Percentiles rank a stretch among this genome's conserved stretches.
Conservation (phyloP, 2,888 invertebrate genomes). For the Blera fallax region DNA sequence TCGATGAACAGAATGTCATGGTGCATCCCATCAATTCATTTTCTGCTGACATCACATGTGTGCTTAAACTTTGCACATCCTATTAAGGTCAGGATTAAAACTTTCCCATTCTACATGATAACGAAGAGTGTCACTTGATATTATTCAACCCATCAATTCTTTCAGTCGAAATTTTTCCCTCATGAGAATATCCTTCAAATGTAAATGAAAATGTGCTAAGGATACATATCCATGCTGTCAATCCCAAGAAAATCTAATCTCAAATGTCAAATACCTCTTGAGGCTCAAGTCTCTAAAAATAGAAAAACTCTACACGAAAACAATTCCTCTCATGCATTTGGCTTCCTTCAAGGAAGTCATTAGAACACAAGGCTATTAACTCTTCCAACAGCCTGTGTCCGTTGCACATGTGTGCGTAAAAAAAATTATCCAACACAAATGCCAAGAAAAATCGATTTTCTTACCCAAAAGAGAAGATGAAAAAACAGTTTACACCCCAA, state of each 20-base stretch:
- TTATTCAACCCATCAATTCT: background rate
- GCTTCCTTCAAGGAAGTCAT: conserved; percentile 50
- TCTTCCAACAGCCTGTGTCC: conserved; percentile 18
- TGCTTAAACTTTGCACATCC: background rate
- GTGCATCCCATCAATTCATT: background rate
- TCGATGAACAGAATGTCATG: background rate
- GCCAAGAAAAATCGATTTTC: conserved; percentile 60
- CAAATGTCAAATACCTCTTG: background rate
- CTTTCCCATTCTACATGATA: background rate
- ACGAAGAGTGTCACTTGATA: conserved; percentile 14
- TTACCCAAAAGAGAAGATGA: background rate
- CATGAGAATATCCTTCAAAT: background rate
- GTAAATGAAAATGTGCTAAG: background rate
- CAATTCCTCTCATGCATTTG: conserved; percentile 15
- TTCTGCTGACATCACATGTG: background rate
- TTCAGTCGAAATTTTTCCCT: background rate
- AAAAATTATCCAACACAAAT: conserved; percentile 15
- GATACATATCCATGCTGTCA: background rate
- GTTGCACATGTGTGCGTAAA: background rate
- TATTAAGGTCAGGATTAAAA: conserved; percentile 3
- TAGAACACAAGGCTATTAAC: conserved; percentile 43
- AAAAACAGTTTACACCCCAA: background rate
- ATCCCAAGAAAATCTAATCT: background rate
- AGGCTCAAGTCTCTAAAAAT: background rate
- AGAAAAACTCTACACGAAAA: background rate